A percentile compares a stretch with the other conserved stretches of the same genome.
These are phyloP conservation scores for Cheilosia vulpina DNA, from an alignment of 2,888 invertebrate genomes.

Conservation along the genomic window DNA sequence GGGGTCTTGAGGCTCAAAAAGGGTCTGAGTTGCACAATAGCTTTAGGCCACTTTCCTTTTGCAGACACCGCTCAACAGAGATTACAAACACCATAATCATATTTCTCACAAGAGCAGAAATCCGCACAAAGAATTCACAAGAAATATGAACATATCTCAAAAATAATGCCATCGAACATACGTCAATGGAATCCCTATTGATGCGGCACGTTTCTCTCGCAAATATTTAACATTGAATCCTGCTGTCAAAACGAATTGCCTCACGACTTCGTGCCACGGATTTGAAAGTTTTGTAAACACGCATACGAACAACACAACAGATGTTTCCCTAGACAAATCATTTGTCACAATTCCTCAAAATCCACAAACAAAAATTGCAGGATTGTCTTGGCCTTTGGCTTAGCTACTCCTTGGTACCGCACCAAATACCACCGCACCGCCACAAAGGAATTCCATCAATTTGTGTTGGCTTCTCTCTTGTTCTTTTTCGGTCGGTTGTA, in stretches of 20 bases:
- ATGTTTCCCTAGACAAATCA: slow-evolving; percentile 53
- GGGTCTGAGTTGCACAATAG: too few species aligned
- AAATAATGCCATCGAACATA: not conserved
- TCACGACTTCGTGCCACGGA: slow-evolving; percentile 51
- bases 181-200: not conserved
- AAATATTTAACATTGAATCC: slow-evolving; percentile 60
- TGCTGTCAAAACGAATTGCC: slow-evolving; percentile 67
- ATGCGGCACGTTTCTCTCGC: slow-evolving; percentile 20
- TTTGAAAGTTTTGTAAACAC: slow-evolving; percentile 47
- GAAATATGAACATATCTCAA: too few species aligned
- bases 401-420: slow-evolving; percentile 13
- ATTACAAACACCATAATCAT: too few species aligned
- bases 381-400: not conserved
- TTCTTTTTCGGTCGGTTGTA: slow-evolving; percentile 16
- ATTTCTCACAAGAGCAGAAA: too few species aligned
- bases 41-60: too few species aligned
- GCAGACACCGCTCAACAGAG: too few species aligned
- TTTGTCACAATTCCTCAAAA: slow-evolving; percentile 34
- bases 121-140: too few species aligned
- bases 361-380: not conserved
- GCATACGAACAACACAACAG: slow-evolving; percentile 41
- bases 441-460: slow-evolving; percentile 32
- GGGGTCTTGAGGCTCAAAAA: too few species aligned
- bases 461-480: slow-evolving; percentile 16
- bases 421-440: not conserved